Base-by-base conservation (phyloP, 2,113 vertebrate species). In the Cranoglanis bouderius region DNA sequence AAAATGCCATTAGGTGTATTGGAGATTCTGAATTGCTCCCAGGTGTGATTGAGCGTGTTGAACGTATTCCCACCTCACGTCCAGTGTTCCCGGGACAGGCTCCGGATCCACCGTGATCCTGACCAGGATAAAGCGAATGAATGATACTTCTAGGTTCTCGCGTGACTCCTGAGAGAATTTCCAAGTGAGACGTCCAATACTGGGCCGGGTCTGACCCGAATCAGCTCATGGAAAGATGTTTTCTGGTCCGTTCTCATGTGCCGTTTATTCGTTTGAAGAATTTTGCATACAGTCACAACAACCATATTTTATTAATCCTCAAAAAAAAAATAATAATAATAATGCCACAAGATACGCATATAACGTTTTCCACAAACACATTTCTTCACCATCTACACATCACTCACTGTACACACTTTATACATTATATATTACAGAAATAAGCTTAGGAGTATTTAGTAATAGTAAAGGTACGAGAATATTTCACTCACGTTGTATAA, bases 401-500 rank as follows among this genome's bases (percentile, higher is more conserved):
- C 43, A n/a, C 8, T 24, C 38, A 21, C 43, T 16, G 43, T 49
- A 16, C 40, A 75, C 24, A 77, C 40, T 10, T 75, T 26, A 75
- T 49, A 77, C 24, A 49, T 49, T 29, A 77, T 43, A 46, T 24
- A 24, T 78, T 49, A 78, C 43, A 49, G 24, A 78, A 5, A n/a
- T 13, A 29, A 49, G 40, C 4, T 78, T 16, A 13, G 40, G 40
- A 14, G 40, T 26, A 29, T 49, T 78, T 78, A 46, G 19, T 26
- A 26, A 77, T 29, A 46, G 21, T 26, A 46, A 77, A 46, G 38
- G 38, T 40, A 43, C 0, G 29, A 84, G 18, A 86, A 55, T 21
- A 81, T 89, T 84, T 75, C 55, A 86, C 82, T 85, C 84, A 57
- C 57, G 51, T 38, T 67, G 72, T 82, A 29, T 14, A 49, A 49